These are phyloP conservation scores for Polyodon spathula DNA, from an alignment of 2,113 vertebrate species.

Conservation along the genomic window DNA sequence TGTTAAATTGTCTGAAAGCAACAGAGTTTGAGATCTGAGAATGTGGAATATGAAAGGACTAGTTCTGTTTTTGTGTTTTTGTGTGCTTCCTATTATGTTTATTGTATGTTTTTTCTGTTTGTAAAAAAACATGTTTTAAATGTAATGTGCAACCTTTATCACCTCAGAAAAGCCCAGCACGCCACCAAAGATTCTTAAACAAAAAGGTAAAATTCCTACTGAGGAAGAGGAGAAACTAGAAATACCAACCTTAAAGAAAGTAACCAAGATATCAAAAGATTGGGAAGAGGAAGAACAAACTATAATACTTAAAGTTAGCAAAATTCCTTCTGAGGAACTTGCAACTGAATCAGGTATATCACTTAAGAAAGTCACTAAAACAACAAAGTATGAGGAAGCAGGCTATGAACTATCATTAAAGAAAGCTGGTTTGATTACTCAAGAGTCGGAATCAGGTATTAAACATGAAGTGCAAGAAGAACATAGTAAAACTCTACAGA, in stretches of 20 bases:
- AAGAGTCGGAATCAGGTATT: slow-evolving; percentile 26
- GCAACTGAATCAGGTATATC: slow-evolving; percentile 33
- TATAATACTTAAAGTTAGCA: slow-evolving; percentile 39
- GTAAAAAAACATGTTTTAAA: slow-evolving; percentile 33
- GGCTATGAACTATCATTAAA: slow-evolving; percentile 17
- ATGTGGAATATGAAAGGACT: slow-evolving; percentile 6
- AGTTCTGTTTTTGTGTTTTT: slow-evolving; percentile 13
- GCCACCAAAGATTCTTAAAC: slow-evolving; percentile 46
- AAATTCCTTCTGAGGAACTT: slow-evolving; percentile 36
- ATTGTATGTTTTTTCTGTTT: slow-evolving; percentile 23
- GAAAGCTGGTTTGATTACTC: slow-evolving; percentile 26
- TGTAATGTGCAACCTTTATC: slow-evolving; percentile 58
- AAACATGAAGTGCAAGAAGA: slow-evolving; percentile 31
- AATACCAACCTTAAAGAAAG: slow-evolving; percentile 41
- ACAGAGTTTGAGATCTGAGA: slow-evolving; percentile 7
- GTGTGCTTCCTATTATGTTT: slow-evolving; percentile 25
- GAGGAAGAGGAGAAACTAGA: slow-evolving; percentile 46
- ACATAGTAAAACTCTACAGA: slow-evolving; percentile 20
- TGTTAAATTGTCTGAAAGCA: slow-evolving; percentile 17
- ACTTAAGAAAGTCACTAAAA: slow-evolving; percentile 32
- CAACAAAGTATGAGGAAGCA: slow-evolving; percentile 27
- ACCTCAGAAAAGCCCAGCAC: slow-evolving; percentile 52
- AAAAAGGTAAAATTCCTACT: slow-evolving; percentile 48
- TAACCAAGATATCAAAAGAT: slow-evolving; percentile 37
- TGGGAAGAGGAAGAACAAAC: slow-evolving; percentile 35